Percentiles rank a stretch among this genome's conserved stretches.
Evolutionary conservation across 2,113 vertebrate species (phyloP).

Genomic region (Ahaetulla prasina): DNA sequence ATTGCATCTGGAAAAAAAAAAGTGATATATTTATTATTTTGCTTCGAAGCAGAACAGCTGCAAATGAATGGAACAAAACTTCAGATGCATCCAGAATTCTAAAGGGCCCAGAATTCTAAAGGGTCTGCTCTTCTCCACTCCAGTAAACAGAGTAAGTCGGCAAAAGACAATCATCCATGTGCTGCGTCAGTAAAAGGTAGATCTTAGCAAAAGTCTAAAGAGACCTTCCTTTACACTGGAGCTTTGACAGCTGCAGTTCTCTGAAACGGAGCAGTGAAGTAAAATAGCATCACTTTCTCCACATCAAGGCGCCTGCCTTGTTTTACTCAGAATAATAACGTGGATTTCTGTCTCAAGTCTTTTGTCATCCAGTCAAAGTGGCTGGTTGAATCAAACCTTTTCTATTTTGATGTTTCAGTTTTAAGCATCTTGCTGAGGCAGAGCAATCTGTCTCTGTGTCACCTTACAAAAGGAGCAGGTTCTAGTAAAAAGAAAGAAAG

Average conservation of each 20-base stretch:
- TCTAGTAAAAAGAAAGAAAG: not conserved
- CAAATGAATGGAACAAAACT: not conserved
- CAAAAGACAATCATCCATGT: not conserved
- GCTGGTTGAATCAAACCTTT: not conserved
- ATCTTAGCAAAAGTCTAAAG: not conserved
- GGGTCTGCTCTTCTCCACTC: conserved; percentile 3
- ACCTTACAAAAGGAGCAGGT: not conserved
- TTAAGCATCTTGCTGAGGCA: not conserved
- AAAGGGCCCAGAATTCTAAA: not conserved
- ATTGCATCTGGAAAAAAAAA: not conserved
- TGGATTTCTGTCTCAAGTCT: not conserved
- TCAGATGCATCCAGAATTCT: conserved; percentile 14
- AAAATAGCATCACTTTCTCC: not conserved
- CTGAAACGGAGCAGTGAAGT: not conserved
- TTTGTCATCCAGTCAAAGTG: not conserved
- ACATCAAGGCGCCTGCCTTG: not conserved
- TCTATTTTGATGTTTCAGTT: not conserved
- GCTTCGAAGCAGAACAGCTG: conserved; percentile 21
- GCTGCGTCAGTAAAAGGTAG: not conserved
- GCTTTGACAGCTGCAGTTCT: not conserved
- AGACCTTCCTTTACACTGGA: not conserved
- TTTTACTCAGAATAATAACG: not conserved
- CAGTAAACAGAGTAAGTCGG: not conserved
- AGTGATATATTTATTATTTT: conserved; percentile 34
- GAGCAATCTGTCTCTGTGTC: not conserved